Evolutionary conservation across 2,113 vertebrate genomes (phyloP).

Genomic region (Seriola aureovittata): DNA sequence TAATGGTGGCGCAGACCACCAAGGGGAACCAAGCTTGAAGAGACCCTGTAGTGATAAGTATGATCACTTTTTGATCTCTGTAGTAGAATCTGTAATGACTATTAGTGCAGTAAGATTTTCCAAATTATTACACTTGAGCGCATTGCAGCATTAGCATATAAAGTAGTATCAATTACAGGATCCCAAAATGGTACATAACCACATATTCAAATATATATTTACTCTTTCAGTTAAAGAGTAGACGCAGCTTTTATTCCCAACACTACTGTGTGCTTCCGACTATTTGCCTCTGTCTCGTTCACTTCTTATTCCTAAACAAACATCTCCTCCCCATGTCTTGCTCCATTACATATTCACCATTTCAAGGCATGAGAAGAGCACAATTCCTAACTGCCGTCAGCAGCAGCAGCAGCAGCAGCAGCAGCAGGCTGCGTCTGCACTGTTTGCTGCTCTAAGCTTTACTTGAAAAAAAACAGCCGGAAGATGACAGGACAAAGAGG

Average conservation of each 20-base stretch:
- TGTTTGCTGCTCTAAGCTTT: conserved; percentile 49
- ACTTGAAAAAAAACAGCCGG: conserved; percentile 30
- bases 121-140: not conserved
- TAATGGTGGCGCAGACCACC: not conserved
- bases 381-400: conserved; percentile 34
- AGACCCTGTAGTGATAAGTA: not conserved
- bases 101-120: not conserved
- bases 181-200: not conserved
- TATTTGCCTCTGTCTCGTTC: conserved; percentile 22
- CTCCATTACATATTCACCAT: conserved; percentile 41
- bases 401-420: not conserved
- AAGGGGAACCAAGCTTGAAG: not conserved
- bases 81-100: not conserved
- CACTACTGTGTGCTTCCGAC: not conserved
- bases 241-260: not conserved
- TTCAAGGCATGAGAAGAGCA: conserved; percentile 25
- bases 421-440: conserved; percentile 25
- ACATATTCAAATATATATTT: not conserved
- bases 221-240: not conserved
- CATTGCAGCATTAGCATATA: not conserved
- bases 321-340: conserved; percentile 9
- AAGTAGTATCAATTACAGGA: not conserved
- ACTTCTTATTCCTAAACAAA: conserved; percentile 26
- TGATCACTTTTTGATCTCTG: not conserved
- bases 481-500: conserved; percentile 61